phyloP scores from a whole-genome alignment of 2,888 invertebrate genomes.

The Tuberolachnus salignus region DNA sequence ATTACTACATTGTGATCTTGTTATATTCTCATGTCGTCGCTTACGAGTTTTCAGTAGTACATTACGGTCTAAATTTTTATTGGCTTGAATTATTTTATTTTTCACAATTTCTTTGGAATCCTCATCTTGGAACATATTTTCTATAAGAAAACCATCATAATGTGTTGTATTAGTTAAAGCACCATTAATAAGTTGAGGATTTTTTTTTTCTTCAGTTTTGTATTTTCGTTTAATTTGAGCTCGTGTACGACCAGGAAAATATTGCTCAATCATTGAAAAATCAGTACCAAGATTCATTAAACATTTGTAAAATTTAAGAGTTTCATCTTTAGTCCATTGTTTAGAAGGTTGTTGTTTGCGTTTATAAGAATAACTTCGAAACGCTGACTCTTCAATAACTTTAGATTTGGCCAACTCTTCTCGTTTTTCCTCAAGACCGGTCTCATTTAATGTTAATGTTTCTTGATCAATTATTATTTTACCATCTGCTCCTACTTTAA shows the following conservation, averaged over 20 bases:
- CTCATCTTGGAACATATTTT: slow-evolving; percentile 41
- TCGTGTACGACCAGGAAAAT: slow-evolving; percentile 80
- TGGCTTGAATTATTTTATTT: neutral
- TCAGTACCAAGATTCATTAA: slow-evolving; percentile 90
- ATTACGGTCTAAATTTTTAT: neutral
- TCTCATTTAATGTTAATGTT: slow-evolving; percentile 69
- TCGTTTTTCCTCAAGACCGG: slow-evolving; percentile 56
- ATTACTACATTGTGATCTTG: slow-evolving; percentile 26
- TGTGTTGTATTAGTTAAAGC: slow-evolving; percentile 74
- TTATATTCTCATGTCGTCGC: slow-evolving; percentile 13
- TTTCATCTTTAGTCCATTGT: slow-evolving; percentile 76
- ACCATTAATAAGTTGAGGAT: slow-evolving; percentile 75
- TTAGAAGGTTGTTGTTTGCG: slow-evolving; percentile 72
- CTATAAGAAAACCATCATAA: slow-evolving; percentile 66
- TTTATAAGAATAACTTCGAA: slow-evolving; percentile 62
- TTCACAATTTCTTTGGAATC: neutral
- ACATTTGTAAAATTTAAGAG: slow-evolving; percentile 88
- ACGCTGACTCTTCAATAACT: slow-evolving; percentile 71
- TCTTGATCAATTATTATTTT: slow-evolving; percentile 84
- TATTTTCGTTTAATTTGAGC: slow-evolving; percentile 89
- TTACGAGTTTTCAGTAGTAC: neutral
- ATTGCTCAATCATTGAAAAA: slow-evolving; percentile 84
- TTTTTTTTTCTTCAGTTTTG: slow-evolving; percentile 85
- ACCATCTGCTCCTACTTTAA: slow-evolving; percentile 85
- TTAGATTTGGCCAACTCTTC: slow-evolving; percentile 59